phyloP scores from a whole-genome alignment of 1,140 invertebrate species.

The Lethrus apterus region DNA sequence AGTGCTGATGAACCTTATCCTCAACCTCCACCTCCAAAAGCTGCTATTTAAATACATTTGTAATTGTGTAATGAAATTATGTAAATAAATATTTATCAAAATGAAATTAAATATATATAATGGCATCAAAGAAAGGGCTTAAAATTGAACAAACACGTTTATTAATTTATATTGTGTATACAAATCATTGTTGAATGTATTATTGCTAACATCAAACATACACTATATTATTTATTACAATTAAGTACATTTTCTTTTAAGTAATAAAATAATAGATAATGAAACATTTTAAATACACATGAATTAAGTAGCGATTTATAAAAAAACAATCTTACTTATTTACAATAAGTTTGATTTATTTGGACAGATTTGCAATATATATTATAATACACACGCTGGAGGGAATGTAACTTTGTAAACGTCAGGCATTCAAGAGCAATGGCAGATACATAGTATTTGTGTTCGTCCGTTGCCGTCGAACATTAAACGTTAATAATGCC shows the following conservation, averaged over 20 bases:
- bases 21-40: constrained; percentile 51
- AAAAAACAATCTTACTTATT: constrained; percentile 39
- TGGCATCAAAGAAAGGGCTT: no score
- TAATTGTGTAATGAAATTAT: no score
- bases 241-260: constrained; percentile 41
- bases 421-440: constrained; percentile 10
- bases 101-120: no score
- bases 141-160: constrained; percentile 41
- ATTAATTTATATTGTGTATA: constrained; percentile 39
- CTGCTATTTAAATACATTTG: constrained; percentile 28
- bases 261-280: constrained; percentile 41
- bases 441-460: constrained; percentile 8
- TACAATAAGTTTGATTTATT: constrained; percentile 43
- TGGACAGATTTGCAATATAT: constrained; percentile 42
- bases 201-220: constrained; percentile 44
- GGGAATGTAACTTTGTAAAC: constrained; percentile 34
- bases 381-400: constrained; percentile 41
- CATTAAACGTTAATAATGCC: constrained; percentile 30
- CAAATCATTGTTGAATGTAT: constrained; percentile 38
- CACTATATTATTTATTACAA: constrained; percentile 37
- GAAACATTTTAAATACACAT: constrained; percentile 32
- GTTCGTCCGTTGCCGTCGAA: constrained; percentile 11
- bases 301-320: constrained; percentile 33
- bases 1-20: constrained; percentile 65
- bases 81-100: no score